A percentile compares a stretch with the other conserved stretches of the same genome.
phyloP scores from a whole-genome alignment of 2,113 vertebrate species.

The Hippocampus mohnikei region DNA sequence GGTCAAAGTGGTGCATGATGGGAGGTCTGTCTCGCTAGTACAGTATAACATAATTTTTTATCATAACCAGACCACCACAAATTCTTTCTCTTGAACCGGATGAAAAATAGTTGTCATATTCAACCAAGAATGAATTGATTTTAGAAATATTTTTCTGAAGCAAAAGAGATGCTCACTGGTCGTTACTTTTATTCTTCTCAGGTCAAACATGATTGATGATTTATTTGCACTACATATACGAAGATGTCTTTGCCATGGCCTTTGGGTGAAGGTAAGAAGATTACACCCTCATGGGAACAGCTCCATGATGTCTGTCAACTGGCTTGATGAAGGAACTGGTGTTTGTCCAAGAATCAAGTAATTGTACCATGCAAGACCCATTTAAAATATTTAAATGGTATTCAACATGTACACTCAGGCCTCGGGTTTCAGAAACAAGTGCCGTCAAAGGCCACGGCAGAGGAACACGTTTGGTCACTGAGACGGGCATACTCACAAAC shows the following conservation, averaged over 20 bases:
- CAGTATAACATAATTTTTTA: neutral
- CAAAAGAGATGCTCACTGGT: neutral
- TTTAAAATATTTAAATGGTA: conserved; percentile 76
- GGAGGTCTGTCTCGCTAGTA: neutral
- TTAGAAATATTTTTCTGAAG: neutral
- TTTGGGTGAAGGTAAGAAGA: conserved; percentile 13
- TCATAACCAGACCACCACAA: neutral
- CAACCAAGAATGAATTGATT: neutral
- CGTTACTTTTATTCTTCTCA: neutral
- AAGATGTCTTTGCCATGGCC: neutral
- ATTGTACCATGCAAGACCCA: conserved; percentile 63
- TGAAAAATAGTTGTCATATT: neutral
- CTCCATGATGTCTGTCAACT: conserved; percentile 17
- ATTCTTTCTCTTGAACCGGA: neutral
- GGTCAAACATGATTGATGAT: neutral
- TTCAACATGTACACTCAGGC: conserved; percentile 52
- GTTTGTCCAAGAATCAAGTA: conserved; percentile 65
- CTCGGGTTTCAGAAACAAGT: conserved; percentile 67
- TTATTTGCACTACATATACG: neutral
- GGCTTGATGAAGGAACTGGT: conserved; percentile 58
- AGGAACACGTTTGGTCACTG: conserved; percentile 36
- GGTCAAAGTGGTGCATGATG: neutral
- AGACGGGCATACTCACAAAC: conserved; percentile 19
- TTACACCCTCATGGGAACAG: neutral
- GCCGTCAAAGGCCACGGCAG: conserved; percentile 26